Base-by-base conservation (phyloP, 2,888 invertebrate genomes). In the Tricholauxania praeusta region DNA sequence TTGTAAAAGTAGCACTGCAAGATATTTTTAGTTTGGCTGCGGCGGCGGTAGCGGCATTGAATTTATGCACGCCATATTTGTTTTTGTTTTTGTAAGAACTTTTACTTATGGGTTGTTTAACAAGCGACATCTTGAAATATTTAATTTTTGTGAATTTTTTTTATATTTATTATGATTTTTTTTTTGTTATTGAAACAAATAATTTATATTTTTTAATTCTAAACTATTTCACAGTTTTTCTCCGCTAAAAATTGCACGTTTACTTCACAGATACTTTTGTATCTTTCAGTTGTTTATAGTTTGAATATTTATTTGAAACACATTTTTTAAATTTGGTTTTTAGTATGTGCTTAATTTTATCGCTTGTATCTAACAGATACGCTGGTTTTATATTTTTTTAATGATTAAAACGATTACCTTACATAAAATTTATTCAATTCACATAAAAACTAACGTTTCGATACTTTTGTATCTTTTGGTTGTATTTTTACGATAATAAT, bases 71-170 rank as follows among this genome's bases (percentile, higher is more conserved):
- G 65, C 28, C 28, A 53, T 19, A 10, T 49, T 69, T 52, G 39
- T 69, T 53, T 48, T 55, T 55, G 72, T 66, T 53, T 48, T 64
- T 57, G 70, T 72, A 71, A 72, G 75, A 75, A 73, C 73, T 75
- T 75, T 75, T 73, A 74, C 74, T 64, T 19, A 17, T 64, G 52
- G 65, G 76, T 3, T 28, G 28, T 28, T 28, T 28, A 28, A 28
- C 28, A 3, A 28, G 28, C 76, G 73, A 78, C 82, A 80, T 79
- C 78, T 80, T 81, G 47, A 19, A n/a, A 8, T n/a, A 47, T 55
- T 10, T 4, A 8, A 15, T 55, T 48, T 59, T 51, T 12, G 53
- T 60, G 4, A 0, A 51, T 22, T 19, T 65, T 49, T 17, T 17
- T 48, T 17, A 10, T 22, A 77, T 82, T 81, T 12, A 17, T 4